These are phyloP conservation scores for Ischnus inquisitorius DNA, from an alignment of 2,888 invertebrate genomes.

Conservation along the genomic window DNA sequence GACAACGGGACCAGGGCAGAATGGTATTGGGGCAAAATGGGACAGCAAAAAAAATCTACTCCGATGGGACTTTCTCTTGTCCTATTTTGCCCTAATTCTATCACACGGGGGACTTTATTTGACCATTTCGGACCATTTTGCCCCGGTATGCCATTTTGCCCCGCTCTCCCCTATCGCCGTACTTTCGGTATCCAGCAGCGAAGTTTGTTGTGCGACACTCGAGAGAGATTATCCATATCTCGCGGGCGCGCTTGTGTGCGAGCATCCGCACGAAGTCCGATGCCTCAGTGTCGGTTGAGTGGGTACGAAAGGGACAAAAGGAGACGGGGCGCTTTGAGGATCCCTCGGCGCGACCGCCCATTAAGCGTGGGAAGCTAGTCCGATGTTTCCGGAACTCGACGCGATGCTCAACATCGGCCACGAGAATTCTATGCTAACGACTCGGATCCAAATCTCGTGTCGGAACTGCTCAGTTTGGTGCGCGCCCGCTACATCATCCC, in stretches of 20 bases:
- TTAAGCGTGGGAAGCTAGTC: constrained; percentile 48
- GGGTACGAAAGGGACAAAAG: constrained; percentile 20
- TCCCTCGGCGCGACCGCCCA: constrained; percentile 19
- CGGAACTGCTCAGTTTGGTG: constrained; percentile 13
- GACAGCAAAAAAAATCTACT: too few relatives aligned
- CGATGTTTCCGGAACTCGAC: constrained; percentile 28
- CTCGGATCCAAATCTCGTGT: constrained; percentile 35
- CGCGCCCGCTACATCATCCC: background rate
- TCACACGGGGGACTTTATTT: too few relatives aligned
- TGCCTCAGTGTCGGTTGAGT: constrained; percentile 5
- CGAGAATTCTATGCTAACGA: constrained; percentile 51
- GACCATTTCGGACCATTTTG: too few relatives aligned
- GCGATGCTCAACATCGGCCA: constrained; percentile 33
- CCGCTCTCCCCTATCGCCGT: too few relatives aligned
- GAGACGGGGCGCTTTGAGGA: background rate
- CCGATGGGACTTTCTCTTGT: too few relatives aligned
- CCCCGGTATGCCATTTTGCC: too few relatives aligned
- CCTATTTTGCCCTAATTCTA: too few relatives aligned
- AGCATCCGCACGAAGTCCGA: constrained; percentile 18
- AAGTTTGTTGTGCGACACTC: too few relatives aligned
- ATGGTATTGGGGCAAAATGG: too few relatives aligned
- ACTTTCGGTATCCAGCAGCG: too few relatives aligned
- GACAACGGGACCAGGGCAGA: too few relatives aligned
- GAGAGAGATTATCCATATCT: background rate
- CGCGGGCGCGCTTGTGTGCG: background rate